phyloP scores from a whole-genome alignment of 2,113 vertebrate genomes.

The Crotalus helleri region DNA sequence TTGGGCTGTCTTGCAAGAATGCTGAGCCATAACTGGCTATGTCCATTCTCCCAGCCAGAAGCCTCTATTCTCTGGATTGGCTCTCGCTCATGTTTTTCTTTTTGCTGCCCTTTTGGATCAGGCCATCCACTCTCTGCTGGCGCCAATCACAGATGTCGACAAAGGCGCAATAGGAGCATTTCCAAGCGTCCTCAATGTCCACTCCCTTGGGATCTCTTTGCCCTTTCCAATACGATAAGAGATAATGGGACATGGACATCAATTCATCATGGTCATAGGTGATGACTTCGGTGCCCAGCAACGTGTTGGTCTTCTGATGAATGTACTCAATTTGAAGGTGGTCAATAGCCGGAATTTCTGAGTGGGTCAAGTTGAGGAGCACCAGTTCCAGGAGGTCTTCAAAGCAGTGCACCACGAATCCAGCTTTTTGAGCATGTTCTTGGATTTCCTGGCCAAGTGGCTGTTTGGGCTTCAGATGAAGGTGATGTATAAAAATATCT shows the following conservation, averaged over 20 bases:
- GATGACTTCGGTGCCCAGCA: slow-evolving; percentile 60
- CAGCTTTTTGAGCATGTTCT: slow-evolving; percentile 51
- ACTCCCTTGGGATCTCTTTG: slow-evolving; percentile 69
- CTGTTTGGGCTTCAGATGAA: slow-evolving; percentile 55
- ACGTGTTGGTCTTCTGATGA: slow-evolving; percentile 64
- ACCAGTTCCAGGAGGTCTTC: slow-evolving; percentile 68
- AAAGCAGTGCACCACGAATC: slow-evolving; percentile 57
- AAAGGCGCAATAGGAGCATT: slow-evolving; percentile 66
- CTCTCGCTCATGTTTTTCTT: not conserved
- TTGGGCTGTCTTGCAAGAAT: not conserved
- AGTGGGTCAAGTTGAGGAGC: slow-evolving; percentile 60
- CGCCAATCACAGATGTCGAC: slow-evolving; percentile 68
- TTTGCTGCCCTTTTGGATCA: not conserved
- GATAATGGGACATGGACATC: slow-evolving; percentile 48
- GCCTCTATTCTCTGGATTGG: not conserved
- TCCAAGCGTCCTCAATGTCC: slow-evolving; percentile 77
- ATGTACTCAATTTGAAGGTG: slow-evolving; percentile 69
- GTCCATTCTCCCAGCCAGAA: not conserved
- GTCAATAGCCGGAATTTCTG: slow-evolving; percentile 68
- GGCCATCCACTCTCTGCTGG: not conserved
- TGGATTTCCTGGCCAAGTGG: slow-evolving; percentile 60
- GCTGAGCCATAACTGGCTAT: not conserved
- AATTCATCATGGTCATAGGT: slow-evolving; percentile 61
- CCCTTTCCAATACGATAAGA: slow-evolving; percentile 72
- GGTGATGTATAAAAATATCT: slow-evolving; percentile 56